Evolutionary conservation across 1,140 invertebrate genomes (phyloP).

Genomic region (Papilio dardanus): DNA sequence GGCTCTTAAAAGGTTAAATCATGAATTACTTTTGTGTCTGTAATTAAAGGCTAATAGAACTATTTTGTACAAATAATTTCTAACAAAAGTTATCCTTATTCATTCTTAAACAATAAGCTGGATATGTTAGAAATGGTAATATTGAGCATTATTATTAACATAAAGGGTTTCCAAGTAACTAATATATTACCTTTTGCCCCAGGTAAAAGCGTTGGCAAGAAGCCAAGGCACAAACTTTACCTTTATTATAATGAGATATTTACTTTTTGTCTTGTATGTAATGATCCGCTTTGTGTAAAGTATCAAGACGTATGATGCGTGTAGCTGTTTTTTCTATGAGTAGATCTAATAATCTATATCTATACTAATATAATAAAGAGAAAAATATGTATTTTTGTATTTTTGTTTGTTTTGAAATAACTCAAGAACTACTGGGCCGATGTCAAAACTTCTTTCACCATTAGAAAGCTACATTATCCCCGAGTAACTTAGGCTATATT

Average conservation of each 20-base stretch:
- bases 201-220: slow-evolving; percentile 47
- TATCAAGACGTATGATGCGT: neutral
- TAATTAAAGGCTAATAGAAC: neutral
- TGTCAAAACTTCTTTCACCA: too few species aligned
- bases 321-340: neutral
- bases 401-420: too few species aligned
- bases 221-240: slow-evolving; percentile 38
- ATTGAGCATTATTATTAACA: slow-evolving; percentile 5
- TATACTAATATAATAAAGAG: too few species aligned
- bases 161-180: slow-evolving; percentile 26
- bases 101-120: slow-evolving; percentile 31
- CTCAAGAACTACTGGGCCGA: too few species aligned
- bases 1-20: too few species aligned
- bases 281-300: neutral
- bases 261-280: slow-evolving; percentile 31
- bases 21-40: too few species aligned
- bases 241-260: slow-evolving; percentile 49
- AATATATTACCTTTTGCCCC: slow-evolving; percentile 41
- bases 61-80: neutral
- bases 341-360: too few species aligned
- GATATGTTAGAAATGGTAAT: neutral
- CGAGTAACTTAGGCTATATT: too few species aligned
- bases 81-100: neutral
- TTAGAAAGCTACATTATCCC: too few species aligned
- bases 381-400: too few species aligned